Evolutionary conservation across 2,797 vertebrate species (phyloP).

Genomic region (Hoplostethus atlanticus): DNA sequence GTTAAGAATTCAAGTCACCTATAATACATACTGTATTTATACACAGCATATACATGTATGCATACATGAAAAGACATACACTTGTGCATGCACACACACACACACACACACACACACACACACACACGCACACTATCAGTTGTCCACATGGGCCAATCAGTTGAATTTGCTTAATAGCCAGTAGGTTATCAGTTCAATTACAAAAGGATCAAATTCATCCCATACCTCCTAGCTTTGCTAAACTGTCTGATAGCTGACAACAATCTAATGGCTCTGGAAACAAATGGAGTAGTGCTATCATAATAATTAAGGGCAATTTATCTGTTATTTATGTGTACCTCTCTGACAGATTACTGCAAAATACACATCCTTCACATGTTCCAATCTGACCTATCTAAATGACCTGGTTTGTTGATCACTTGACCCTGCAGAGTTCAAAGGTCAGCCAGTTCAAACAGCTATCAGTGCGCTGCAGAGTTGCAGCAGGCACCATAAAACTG

Average conservation of each 20-base stretch:
- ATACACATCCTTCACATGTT: constrained; percentile 72
- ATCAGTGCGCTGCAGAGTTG: constrained; percentile 74
- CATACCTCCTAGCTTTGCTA: constrained; percentile 34
- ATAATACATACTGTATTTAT: background rate
- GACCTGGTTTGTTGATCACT: constrained; percentile 70
- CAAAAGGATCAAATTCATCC: constrained; percentile 64
- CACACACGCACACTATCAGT: constrained; percentile 17
- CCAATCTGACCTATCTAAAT: constrained; percentile 76
- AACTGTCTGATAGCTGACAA: constrained; percentile 74
- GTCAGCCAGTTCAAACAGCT: constrained; percentile 72
- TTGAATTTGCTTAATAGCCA: constrained; percentile 46
- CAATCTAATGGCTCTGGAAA: constrained; percentile 75
- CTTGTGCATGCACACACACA: constrained; percentile 1
- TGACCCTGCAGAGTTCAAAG: constrained; percentile 72
- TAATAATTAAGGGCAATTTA: constrained; percentile 76
- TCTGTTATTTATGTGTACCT: constrained; percentile 42
- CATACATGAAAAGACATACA: constrained; percentile 14
- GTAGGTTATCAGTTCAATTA: constrained; percentile 62
- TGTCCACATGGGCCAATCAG: constrained; percentile 12
- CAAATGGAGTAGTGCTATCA: constrained; percentile 71
- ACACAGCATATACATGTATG: constrained; percentile 10
- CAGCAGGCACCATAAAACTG: constrained; percentile 62
- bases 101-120: constrained; percentile 18
- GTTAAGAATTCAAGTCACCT: background rate
- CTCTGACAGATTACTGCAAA: constrained; percentile 50